Evolutionary conservation across 2,113 vertebrate species (phyloP).

Genomic region (Ophthalmolycus amberensis): DNA sequence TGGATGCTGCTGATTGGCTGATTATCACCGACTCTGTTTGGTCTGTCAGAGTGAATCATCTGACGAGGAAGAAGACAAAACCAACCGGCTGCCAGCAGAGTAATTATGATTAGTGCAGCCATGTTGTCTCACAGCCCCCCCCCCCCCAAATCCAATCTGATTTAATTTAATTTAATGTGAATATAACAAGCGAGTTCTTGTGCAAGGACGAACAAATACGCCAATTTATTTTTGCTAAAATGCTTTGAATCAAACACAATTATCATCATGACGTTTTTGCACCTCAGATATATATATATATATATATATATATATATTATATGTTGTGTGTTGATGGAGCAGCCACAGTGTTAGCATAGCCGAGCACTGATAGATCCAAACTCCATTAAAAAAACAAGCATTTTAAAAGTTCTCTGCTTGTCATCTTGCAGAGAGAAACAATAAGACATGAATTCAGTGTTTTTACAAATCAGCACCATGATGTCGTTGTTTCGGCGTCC

Average conservation of each 20-base stretch:
- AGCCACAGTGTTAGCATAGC: no score
- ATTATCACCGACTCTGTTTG: constrained; percentile 1
- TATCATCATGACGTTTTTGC: neutral
- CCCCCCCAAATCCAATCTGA: constrained; percentile 11
- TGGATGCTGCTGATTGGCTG: neutral
- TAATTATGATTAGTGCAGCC: constrained; percentile 28
- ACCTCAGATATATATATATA: no score
- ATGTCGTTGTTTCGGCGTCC: neutral
- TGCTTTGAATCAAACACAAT: neutral
- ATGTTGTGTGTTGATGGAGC: neutral
- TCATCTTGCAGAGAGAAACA: no score
- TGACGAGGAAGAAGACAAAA: constrained; percentile 8
- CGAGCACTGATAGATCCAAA: neutral
- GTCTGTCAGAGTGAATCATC: constrained; percentile 10
- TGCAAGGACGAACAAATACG: no score
- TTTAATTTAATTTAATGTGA: constrained; percentile 17
- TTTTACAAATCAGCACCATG: neutral
- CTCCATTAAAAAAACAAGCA: neutral
- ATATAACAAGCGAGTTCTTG: constrained; percentile 4
- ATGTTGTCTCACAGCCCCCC: neutral
- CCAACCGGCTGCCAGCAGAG: neutral
- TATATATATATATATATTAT: no score
- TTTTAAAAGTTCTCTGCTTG: neutral
- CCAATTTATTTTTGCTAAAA: neutral
- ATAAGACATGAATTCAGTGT: neutral